Evolutionary conservation across 1,140 invertebrate genomes (phyloP), one percentile per base, ranked within the genome.

Genomic region (Scylla paramamosain): DNA sequence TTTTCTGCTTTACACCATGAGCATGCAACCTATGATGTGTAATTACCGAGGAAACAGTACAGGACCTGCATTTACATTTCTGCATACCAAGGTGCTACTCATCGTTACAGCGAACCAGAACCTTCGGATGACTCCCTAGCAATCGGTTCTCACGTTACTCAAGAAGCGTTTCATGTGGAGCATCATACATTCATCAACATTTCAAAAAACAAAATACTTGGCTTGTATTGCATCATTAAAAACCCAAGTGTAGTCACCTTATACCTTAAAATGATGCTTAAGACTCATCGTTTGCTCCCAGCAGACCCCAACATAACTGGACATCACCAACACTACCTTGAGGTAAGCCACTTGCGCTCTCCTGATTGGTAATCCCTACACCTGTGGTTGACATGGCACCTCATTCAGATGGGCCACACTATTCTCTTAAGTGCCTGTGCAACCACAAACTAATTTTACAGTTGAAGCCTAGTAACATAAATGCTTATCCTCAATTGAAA

Each of bases 401-500:
- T 77, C 12, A 77, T 20, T 77, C 67, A n/a, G 67, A 77, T 59
- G 67, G 67, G 67, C 67, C 67, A 77, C 67, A 77, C 67, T 77
- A 77, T 77, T n/a, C 67, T n/a, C 67, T 77, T 77, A 77, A n/a
- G 29, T 91, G 93, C 52, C 88, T 94, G 88, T 94, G 93, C 48
- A 84, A 84, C 82, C 67, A 77, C 52, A 83, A 89, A 45, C 87
- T 94, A 91, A 90, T 84, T 83, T 31, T 94, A 94, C 93, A 94
- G 46, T 52, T 94, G 59, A 94, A 84, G 88, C 88, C 93, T 94
- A 94, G 48, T 84, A 94, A 77, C 52, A 83, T 77, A 91, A 91
- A 94, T 91, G 93, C 89, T 90, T 91, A 94, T 94, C 93, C 93
- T 94, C 93, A 94, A 94, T 94, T 77, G 45, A 46, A 45, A 45